Percentiles rank a stretch among this genome's conserved stretches.
Conservation (phyloP, 2,797 vertebrate species). For the Gymnodraco acuticeps region DNA sequence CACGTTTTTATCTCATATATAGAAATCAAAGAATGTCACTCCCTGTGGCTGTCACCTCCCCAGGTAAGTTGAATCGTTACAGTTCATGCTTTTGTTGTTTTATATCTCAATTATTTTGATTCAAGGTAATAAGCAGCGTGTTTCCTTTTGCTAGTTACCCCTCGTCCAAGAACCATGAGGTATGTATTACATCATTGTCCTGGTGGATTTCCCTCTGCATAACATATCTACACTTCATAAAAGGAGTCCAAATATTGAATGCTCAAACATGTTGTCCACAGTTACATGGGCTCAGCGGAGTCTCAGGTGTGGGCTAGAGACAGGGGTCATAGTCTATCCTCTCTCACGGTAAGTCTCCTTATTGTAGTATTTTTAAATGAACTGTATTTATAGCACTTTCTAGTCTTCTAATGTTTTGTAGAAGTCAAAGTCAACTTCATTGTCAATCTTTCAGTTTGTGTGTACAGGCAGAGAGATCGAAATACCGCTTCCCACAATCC, state of each 20-base stretch:
- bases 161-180: constrained; percentile 84
- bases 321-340: constrained; percentile 52
- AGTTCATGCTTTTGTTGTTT: not conserved
- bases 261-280: constrained; percentile 44
- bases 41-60: constrained; percentile 90
- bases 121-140: not conserved
- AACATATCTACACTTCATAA: not conserved
- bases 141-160: constrained; percentile 82
- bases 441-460: no score
- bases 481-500: no score
- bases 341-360: constrained; percentile 65
- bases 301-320: constrained; percentile 72
- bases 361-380: not conserved
- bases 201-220: constrained; percentile 1
- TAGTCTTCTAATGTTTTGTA: no score
- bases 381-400: no score
- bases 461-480: no score
- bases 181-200: constrained; percentile 50
- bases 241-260: not conserved
- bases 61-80: constrained; percentile 74
- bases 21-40: constrained; percentile 86
- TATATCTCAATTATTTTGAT: not conserved
- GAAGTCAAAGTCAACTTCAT: no score
- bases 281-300: constrained; percentile 69
- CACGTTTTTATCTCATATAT: constrained; percentile 31